Conservation (phyloP, 1,140 invertebrate genomes). For the Heterodera carotae region DNA sequence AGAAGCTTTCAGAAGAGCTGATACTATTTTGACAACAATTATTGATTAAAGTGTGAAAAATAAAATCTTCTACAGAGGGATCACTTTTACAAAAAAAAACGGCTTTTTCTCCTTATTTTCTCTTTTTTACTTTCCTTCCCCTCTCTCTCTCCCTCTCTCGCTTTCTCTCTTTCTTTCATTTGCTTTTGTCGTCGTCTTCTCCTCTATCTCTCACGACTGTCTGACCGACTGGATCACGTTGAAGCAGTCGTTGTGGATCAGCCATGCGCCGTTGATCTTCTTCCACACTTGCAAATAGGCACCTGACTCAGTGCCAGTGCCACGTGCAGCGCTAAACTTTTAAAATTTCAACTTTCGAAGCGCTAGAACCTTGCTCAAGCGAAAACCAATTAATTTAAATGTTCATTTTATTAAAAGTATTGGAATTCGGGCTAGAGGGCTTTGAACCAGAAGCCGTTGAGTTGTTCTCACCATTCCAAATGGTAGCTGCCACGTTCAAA, state of each 20-base stretch:
- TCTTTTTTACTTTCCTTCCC: too few species aligned
- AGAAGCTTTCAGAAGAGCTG: too few species aligned
- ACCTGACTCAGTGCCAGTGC: slow-evolving; percentile 59
- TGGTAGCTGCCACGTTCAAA: slow-evolving; percentile 64
- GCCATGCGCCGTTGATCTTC: slow-evolving; percentile 64
- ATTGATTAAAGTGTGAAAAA: too few species aligned
- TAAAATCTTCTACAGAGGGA: too few species aligned
- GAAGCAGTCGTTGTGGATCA: slow-evolving; percentile 65
- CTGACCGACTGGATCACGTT: slow-evolving; percentile 49
- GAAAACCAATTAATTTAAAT: neutral
- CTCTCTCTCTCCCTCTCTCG: neutral
- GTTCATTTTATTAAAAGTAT: slow-evolving; percentile 28
- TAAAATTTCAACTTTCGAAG: too few species aligned
- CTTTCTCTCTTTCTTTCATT: neutral
- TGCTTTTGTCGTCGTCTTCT: too few species aligned
- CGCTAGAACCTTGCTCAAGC: too few species aligned
- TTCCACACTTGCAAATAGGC: slow-evolving; percentile 65
- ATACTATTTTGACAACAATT: too few species aligned
- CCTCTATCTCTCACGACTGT: slow-evolving; percentile 19
- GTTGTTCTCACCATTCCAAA: slow-evolving; percentile 40
- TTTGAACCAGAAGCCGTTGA: neutral
- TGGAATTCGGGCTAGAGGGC: neutral
- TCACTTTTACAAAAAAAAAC: too few species aligned
- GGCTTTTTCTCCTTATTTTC: too few species aligned
- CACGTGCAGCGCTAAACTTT: slow-evolving; percentile 17